These are phyloP conservation scores for Goniozus legneri DNA, from an alignment of 1,140 invertebrate species.

Conservation along the genomic window DNA sequence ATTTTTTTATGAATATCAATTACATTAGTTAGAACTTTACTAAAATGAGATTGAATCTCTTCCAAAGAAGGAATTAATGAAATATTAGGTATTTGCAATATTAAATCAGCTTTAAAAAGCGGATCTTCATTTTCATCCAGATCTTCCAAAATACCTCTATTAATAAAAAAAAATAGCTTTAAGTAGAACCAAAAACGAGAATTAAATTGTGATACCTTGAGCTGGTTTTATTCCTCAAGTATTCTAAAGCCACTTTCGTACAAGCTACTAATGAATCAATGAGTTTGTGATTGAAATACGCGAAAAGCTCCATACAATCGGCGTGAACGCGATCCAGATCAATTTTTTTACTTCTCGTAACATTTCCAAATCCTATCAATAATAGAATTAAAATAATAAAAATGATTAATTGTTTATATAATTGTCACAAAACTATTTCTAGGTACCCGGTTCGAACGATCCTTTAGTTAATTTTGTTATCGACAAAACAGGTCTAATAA, in stretches of 20 bases:
- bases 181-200: background rate
- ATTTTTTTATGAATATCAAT: constrained; percentile 65
- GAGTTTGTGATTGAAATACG: constrained; percentile 69
- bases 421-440: no score
- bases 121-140: constrained; percentile 47
- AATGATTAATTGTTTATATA: no score
- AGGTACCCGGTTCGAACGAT: constrained; percentile 56
- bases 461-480: constrained; percentile 52
- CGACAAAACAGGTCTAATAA: constrained; percentile 56
- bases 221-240: constrained; percentile 61
- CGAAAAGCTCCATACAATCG: constrained; percentile 72
- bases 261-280: constrained; percentile 66
- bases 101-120: constrained; percentile 60
- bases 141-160: constrained; percentile 2
- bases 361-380: constrained; percentile 61
- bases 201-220: constrained; percentile 44
- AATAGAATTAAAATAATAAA: no score
- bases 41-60: constrained; percentile 69
- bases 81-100: constrained; percentile 63
- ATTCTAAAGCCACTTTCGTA: constrained; percentile 66
- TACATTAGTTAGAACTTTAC: constrained; percentile 62
- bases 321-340: constrained; percentile 62
- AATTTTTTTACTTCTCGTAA: constrained; percentile 59
- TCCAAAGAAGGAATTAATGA: constrained; percentile 63
- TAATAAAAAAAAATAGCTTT: background rate